Evolutionary conservation across 2,888 invertebrate species (phyloP).

Genomic region (Limnephilus lunatus): DNA sequence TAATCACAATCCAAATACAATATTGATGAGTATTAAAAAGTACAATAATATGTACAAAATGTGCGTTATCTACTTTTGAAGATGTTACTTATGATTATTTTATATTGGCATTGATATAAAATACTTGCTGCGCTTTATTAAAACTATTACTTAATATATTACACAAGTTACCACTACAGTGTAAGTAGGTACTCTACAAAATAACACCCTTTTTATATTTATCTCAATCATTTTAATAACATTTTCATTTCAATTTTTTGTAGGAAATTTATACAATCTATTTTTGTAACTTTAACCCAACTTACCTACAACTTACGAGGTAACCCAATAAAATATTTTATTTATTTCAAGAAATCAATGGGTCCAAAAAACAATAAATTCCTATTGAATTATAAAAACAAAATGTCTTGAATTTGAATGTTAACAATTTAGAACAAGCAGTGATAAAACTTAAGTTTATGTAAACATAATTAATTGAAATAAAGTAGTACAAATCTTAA

Average conservation of each 20-base stretch:
- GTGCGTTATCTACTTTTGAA: conserved; percentile 54
- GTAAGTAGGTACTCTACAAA: background rate
- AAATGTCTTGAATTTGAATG: background rate
- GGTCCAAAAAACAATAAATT: background rate
- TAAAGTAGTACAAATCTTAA: conserved; percentile 41
- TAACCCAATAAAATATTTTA: background rate
- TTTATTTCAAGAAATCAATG: background rate
- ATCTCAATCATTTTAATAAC: background rate
- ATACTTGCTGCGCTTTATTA: conserved; percentile 48
- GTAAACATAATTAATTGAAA: conserved; percentile 22
- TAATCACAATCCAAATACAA: conserved; percentile 48
- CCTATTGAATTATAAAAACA: background rate
- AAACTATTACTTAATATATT: conserved; percentile 23
- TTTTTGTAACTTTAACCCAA: background rate
- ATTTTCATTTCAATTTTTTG: background rate
- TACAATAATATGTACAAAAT: conserved; percentile 56
- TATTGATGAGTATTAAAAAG: conserved; percentile 56
- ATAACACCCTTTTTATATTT: background rate
- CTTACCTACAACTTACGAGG: background rate
- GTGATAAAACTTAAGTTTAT: background rate
- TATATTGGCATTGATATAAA: conserved; percentile 45
- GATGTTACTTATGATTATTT: conserved; percentile 42
- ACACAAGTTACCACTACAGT: conserved; percentile 38
- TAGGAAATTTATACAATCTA: background rate
- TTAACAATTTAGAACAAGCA: background rate